phyloP scores from a whole-genome alignment of 23 tunicate genomes.

The Styela clava region DNA sequence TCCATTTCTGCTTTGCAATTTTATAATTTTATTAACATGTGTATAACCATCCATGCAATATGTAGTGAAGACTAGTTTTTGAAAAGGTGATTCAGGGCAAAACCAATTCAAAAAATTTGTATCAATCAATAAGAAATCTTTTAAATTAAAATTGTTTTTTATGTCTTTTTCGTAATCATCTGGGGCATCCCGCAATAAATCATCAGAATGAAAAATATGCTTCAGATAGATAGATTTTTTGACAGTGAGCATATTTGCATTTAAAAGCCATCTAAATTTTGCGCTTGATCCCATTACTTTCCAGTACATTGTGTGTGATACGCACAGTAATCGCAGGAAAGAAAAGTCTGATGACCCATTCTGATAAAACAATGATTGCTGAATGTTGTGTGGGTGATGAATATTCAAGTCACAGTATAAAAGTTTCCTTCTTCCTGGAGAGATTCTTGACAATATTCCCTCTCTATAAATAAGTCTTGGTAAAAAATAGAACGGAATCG shows the following conservation, averaged over 20 bases:
- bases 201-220: neutral
- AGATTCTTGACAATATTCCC: conserved; percentile 13
- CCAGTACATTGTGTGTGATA: conserved; percentile 38
- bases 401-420: conserved; percentile 60
- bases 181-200: too few species aligned
- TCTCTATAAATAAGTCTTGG: conserved; percentile 18
- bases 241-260: neutral
- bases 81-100: neutral
- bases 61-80: neutral
- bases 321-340: conserved; percentile 34
- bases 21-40: neutral
- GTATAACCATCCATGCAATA: neutral
- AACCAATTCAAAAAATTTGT: neutral
- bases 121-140: neutral
- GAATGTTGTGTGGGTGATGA: conserved; percentile 44
- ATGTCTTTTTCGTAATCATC: neutral
- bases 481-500: neutral
- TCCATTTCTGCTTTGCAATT: neutral
- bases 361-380: neutral
- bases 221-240: too few species aligned
- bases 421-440: conserved; percentile 22
- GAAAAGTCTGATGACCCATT: conserved; percentile 32
- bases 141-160: too few species aligned
- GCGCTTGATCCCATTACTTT: neutral
- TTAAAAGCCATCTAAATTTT: neutral